Evolutionary conservation across 2,888 invertebrate species (phyloP), one percentile per base, ranked within the genome.

Genomic region (Cryptocephalus moraei): DNA sequence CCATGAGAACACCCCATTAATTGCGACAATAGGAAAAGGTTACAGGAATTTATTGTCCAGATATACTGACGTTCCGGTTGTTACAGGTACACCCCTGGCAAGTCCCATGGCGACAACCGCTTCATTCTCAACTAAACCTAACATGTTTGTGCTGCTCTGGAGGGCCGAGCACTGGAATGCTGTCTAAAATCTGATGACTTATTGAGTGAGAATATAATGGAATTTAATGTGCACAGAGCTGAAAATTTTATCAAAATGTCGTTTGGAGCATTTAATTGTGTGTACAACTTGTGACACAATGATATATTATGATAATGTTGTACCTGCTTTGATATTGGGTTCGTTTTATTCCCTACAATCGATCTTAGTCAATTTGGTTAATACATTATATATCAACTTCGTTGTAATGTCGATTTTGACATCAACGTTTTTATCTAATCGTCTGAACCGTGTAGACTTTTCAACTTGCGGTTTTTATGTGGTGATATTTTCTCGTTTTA

Each of bases 21-120:
- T 91, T 52, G 89, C 84, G 0, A 89, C 90, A 0, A 80, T 92
- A 50, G 92, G 92, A 0, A 78, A 81, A 54, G 90, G 91, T 0
- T 92, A 92, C 69, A 78, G 92, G 10, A 90, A 86, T 53, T 73
- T 93, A 43, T 75, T 81, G 48, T 73, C 79, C 10, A 73, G 81
- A 36, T 81, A 80, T 57, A 77, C 80, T 33, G 79, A 81, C 60
- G 73, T 72, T 45, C 68, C 74, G 1, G 56, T 69, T 1, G 69
- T 67, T 49, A 64, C 65, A 49, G 63, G 70, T 40, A 69, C 70
- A 39, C 68, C 63, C 36, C 45, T 70, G 43, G 63, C 63, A 38
- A 70, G 68, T 59, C 69, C 71, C 1, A 58, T 65, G 47, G 47
- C 55, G 14, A 58, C 54, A 41, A 54, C 53, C 14, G 49, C 54